Evolutionary conservation across 2,797 vertebrate species (phyloP).

Genomic region (Hephaestus fuliginosus): DNA sequence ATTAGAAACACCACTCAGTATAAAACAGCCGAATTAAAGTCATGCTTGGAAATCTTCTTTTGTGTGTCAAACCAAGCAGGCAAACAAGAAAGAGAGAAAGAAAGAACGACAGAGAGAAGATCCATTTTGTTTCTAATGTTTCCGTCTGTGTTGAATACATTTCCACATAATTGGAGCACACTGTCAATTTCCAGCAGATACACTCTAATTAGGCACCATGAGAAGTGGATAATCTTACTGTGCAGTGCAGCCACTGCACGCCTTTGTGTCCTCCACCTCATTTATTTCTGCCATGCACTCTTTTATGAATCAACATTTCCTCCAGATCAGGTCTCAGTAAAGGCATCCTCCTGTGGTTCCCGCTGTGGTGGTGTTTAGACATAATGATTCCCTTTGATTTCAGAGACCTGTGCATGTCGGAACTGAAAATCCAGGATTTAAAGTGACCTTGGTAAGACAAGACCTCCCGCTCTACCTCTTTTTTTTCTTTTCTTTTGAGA

Average conservation of each 20-base stretch:
- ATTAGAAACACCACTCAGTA: too few species aligned
- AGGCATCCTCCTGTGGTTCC: constrained; percentile 14
- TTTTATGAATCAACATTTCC: constrained; percentile 43
- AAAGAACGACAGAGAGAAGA: too few species aligned
- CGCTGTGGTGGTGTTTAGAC: constrained; percentile 8
- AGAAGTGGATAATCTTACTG: constrained; percentile 24
- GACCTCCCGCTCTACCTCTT: constrained; percentile 29
- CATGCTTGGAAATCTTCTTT: too few species aligned
- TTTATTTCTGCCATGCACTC: constrained; percentile 40
- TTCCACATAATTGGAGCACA: neutral
- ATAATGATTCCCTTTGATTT: constrained; percentile 33
- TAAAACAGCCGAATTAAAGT: too few species aligned
- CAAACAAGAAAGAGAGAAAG: too few species aligned
- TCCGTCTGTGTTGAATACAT: neutral
- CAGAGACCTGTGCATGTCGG: constrained; percentile 1
- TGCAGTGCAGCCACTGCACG: neutral
- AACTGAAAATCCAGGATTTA: constrained; percentile 6
- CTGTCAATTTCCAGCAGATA: constrained; percentile 1
- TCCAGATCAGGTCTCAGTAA: constrained; percentile 29
- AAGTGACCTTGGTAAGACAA: constrained; percentile 47
- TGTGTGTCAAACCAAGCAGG: too few species aligned
- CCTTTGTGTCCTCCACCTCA: constrained; percentile 29
- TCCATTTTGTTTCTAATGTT: neutral
- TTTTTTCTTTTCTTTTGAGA: constrained; percentile 8
- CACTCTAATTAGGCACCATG: neutral